A percentile compares a stretch with the other conserved stretches of the same genome.
Evolutionary conservation across 2,888 invertebrate genomes (phyloP).

Genomic region (Pheosia tremula): DNA sequence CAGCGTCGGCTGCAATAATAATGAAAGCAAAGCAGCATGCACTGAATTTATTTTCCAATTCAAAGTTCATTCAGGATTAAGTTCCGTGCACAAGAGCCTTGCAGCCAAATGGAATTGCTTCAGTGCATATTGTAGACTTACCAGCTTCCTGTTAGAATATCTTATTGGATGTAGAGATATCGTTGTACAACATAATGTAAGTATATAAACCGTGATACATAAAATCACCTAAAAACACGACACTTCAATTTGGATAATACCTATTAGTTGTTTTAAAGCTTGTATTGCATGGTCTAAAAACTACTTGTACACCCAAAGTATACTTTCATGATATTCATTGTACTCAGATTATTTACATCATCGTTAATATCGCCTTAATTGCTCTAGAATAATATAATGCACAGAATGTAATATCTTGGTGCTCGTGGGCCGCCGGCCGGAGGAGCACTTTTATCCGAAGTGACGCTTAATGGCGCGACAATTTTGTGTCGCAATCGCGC

Average conservation of each 20-base stretch:
- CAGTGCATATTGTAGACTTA: constrained; percentile 56
- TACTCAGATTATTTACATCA: neutral
- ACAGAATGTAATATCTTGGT: constrained; percentile 26
- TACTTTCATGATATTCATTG: too few species aligned
- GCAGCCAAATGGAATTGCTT: constrained; percentile 70
- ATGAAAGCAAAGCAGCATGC: constrained; percentile 59
- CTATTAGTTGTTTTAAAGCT: too few species aligned
- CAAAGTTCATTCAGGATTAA: constrained; percentile 72
- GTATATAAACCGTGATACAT: too few species aligned
- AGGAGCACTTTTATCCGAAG: constrained; percentile 38
- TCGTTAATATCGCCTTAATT: constrained; percentile 28
- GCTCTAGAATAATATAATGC: constrained; percentile 31
- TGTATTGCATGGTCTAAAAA: too few species aligned
- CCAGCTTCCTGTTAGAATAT: constrained; percentile 48
- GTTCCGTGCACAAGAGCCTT: constrained; percentile 56
- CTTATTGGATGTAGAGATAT: constrained; percentile 22
- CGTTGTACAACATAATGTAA: constrained; percentile 4
- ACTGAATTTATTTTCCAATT: constrained; percentile 70
- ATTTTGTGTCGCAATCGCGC: constrained; percentile 40
- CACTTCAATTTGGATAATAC: too few species aligned
- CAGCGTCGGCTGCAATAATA: constrained; percentile 49
- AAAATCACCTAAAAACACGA: too few species aligned
- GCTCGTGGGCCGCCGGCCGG: constrained; percentile 16
- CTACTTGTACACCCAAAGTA: too few species aligned
- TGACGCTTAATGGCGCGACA: constrained; percentile 42